Evolutionary conservation across 2,113 vertebrate species (phyloP).

Genomic region (Pomatorhinus ruficollis): DNA sequence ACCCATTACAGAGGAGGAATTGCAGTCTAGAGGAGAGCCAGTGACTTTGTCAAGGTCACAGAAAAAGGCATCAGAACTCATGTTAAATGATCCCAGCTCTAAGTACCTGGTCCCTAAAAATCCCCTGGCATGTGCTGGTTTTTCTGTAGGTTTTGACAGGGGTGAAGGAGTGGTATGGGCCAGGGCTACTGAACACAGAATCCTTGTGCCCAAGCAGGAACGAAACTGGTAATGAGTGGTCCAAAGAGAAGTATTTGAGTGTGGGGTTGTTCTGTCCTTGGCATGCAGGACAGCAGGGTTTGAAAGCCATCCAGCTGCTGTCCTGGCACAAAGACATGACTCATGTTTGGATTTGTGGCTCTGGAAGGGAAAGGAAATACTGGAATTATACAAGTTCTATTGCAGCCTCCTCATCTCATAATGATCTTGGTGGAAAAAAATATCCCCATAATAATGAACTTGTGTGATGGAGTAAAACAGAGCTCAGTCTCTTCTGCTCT

Average conservation of each 20-base stretch:
- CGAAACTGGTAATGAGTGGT: neutral
- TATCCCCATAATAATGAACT: neutral
- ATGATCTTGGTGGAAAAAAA: neutral
- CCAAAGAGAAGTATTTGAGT: fast-evolving
- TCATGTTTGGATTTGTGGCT: fast-evolving
- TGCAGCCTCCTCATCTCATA: neutral
- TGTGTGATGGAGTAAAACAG: neutral
- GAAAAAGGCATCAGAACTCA: neutral
- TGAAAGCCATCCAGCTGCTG: fast-evolving
- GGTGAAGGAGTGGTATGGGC: neutral
- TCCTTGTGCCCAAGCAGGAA: neutral
- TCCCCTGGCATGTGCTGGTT: neutral
- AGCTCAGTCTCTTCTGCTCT: neutral
- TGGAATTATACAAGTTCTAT: neutral
- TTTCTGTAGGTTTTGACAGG: neutral
- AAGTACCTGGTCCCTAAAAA: neutral
- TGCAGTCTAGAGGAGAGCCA: neutral
- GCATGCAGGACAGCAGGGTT: fast-evolving
- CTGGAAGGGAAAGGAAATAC: neutral
- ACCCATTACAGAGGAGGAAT: neutral
- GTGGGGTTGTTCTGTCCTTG: neutral
- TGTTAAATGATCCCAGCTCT: neutral
- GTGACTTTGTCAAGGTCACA: neutral
- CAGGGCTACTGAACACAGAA: neutral
- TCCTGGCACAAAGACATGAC: neutral